Percentiles rank a stretch among this genome's conserved stretches.
Conservation (phyloP, 2,113 vertebrate genomes). For the Danio rerio region DNA sequence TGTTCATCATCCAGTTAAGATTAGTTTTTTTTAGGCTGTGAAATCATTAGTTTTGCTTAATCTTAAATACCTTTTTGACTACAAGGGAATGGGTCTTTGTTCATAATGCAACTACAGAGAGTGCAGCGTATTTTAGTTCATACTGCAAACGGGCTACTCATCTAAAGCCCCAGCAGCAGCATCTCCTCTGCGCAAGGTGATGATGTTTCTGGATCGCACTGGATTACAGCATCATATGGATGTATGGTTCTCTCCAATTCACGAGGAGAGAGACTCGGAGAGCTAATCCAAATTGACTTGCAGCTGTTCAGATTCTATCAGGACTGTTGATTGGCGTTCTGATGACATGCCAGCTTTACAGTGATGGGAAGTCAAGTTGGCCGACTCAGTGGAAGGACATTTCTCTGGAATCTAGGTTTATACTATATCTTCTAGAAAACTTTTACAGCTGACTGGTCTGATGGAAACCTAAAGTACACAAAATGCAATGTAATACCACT, state of each 20-base stretch:
- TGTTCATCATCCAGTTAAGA: too few relatives aligned
- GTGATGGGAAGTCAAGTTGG: conserved; percentile 14
- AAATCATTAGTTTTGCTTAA: too few relatives aligned
- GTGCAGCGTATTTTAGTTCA: not conserved
- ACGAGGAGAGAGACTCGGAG: conserved; percentile 41
- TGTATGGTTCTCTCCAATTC: conserved; percentile 25
- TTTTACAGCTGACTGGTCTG: not conserved
- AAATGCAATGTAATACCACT: conserved; percentile 61
- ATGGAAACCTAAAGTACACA: not conserved
- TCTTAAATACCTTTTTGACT: too few relatives aligned
- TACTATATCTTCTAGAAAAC: conserved; percentile 8
- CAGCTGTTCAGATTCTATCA: conserved; percentile 57
- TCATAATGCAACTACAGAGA: conserved; percentile 1
- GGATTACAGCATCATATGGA: conserved; percentile 43
- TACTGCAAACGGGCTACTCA: not conserved
- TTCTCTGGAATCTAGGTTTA: conserved; percentile 25
- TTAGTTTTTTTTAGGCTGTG: too few relatives aligned
- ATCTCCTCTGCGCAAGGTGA: too few relatives aligned
- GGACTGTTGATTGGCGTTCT: conserved; percentile 54
- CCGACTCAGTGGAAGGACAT: conserved; percentile 3
- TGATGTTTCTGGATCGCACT: conserved; percentile 34
- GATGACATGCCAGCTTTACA: conserved; percentile 49
- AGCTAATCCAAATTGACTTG: conserved; percentile 61
- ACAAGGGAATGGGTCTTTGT: not conserved
- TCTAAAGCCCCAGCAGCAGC: not conserved